Conservation (phyloP, 2,888 invertebrate species). For the Chymomyza amoena region DNA sequence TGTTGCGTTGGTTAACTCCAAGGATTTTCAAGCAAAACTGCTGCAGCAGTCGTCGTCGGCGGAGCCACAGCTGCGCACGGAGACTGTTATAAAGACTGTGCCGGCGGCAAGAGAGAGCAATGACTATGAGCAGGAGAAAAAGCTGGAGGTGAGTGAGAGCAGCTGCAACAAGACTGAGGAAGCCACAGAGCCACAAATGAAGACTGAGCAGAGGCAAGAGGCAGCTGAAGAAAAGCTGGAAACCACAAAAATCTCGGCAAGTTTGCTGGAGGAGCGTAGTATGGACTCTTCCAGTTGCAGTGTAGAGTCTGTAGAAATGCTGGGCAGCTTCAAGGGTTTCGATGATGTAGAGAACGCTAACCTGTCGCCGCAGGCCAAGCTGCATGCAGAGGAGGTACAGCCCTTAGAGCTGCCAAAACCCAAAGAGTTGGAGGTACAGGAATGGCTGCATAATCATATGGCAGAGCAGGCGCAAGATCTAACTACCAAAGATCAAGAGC, state of each 20-base stretch:
- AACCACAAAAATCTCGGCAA: neutral
- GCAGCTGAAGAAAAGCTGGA: neutral
- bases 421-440: conserved; percentile 49
- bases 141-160: neutral
- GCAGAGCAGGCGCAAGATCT: conserved; percentile 10
- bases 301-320: conserved; percentile 40
- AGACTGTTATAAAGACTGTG: conserved; percentile 60
- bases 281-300: conserved; percentile 7
- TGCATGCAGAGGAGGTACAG: conserved; percentile 30
- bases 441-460: conserved; percentile 47
- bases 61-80: conserved; percentile 18
- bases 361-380: conserved; percentile 46
- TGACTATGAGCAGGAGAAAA: conserved; percentile 28
- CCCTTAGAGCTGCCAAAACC: neutral
- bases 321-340: conserved; percentile 55
- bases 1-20: conserved; percentile 56
- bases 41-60: conserved; percentile 11
- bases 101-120: conserved; percentile 8
- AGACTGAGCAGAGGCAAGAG: conserved; percentile 31
- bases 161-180: neutral
- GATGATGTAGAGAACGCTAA: conserved; percentile 57
- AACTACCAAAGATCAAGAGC: neutral
- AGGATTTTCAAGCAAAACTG: conserved; percentile 52
- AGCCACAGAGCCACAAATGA: neutral
- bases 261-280: conserved; percentile 3